Percentiles rank a stretch among this genome's conserved stretches.
These are phyloP conservation scores for Entomobrya multifasciata DNA, from an alignment of 2,888 invertebrate species.

Conservation along the genomic window DNA sequence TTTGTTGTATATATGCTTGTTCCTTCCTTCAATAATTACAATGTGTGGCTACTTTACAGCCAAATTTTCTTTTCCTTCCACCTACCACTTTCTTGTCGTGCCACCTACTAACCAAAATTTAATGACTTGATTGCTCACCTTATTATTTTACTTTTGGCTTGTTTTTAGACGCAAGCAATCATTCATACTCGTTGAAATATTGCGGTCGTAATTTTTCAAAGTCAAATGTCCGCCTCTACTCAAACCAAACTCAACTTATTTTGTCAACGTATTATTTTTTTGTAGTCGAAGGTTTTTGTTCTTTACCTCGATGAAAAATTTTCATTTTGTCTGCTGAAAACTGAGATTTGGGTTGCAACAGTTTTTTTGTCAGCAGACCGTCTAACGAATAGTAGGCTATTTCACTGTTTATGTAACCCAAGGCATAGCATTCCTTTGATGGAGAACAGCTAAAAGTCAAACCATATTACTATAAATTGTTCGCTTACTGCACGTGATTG, in stretches of 20 bases:
- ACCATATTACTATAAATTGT: neutral
- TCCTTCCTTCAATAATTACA: neutral
- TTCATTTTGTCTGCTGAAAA: slow-evolving; percentile 20
- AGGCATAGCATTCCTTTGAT: neutral
- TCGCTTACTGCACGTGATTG: slow-evolving; percentile 29
- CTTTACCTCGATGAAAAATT: neutral
- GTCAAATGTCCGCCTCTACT: slow-evolving; percentile 52
- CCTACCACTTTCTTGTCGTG: slow-evolving; percentile 55
- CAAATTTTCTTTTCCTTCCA: slow-evolving; percentile 44
- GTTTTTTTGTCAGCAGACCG: slow-evolving; percentile 9
- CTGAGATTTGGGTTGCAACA: slow-evolving; percentile 4
- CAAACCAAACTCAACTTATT: neutral
- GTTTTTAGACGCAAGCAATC: slow-evolving; percentile 31
- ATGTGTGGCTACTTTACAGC: slow-evolving; percentile 4
- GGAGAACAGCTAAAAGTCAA: slow-evolving; percentile 12
- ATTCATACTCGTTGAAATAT: slow-evolving; percentile 64
- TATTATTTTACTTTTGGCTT: neutral
- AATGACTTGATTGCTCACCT: slow-evolving; percentile 59
- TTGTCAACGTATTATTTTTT: no score
- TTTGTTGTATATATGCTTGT: neutral
- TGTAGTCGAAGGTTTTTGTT: neutral
- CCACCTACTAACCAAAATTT: slow-evolving; percentile 48
- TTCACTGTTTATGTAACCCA: neutral
- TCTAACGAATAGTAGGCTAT: no score
- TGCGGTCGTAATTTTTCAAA: slow-evolving; percentile 67